phyloP scores from a whole-genome alignment of 2,113 vertebrate species.

The Porphyrio hochstetteri region DNA sequence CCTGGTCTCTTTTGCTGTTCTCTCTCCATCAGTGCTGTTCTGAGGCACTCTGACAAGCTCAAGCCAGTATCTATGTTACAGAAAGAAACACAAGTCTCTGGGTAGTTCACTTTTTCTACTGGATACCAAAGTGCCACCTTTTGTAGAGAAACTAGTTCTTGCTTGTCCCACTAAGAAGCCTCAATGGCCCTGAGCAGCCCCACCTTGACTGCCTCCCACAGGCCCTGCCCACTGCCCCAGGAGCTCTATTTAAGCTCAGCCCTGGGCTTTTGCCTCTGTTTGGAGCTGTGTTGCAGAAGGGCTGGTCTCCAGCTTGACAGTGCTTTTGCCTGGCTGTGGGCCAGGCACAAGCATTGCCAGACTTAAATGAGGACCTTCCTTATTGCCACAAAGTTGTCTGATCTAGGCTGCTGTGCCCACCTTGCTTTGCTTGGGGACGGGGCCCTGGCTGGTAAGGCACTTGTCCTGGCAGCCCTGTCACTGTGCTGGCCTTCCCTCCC shows the following conservation, averaged over 20 bases:
- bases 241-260: not conserved
- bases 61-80: not conserved
- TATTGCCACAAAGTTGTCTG: not conserved
- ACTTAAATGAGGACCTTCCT: not conserved
- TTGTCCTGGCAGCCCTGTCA: not conserved
- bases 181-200: not conserved
- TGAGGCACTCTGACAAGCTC: not conserved
- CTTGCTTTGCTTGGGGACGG: not conserved
- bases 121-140: not conserved
- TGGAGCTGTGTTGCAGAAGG: not conserved
- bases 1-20: not conserved
- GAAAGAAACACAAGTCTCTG: not conserved
- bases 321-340: not conserved
- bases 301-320: rapidly evolving
- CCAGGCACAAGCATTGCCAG: too few species aligned
- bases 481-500: not conserved
- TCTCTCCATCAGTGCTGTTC: not conserved
- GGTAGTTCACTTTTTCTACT: not conserved
- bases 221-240: not conserved
- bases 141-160: not conserved
- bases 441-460: not conserved
- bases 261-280: too few species aligned
- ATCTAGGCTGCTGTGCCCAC: not conserved
- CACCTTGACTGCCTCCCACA: not conserved
- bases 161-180: too few species aligned